phyloP scores from a whole-genome alignment of 2,113 vertebrate genomes.

The Zeus faber region DNA sequence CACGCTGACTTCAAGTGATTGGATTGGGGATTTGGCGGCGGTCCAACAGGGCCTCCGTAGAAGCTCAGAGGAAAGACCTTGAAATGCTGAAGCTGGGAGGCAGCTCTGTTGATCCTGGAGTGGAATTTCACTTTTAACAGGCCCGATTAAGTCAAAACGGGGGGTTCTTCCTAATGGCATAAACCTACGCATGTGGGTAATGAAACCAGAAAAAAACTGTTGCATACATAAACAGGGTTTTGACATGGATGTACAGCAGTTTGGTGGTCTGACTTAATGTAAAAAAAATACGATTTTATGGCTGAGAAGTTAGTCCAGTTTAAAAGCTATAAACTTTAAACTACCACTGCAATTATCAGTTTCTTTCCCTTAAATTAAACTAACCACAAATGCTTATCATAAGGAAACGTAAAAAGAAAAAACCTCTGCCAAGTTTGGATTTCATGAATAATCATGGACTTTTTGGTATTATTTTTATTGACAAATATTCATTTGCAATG shows the following conservation, averaged over 20 bases:
- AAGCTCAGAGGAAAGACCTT: constrained; percentile 14
- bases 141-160: constrained; percentile 55
- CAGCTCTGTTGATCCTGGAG: constrained; percentile 50
- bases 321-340: no score
- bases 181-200: constrained; percentile 44
- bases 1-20: constrained; percentile 12
- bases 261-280: constrained; percentile 1
- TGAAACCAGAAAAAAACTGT: constrained; percentile 44
- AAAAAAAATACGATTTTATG: constrained; percentile 22
- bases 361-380: no score
- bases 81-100: constrained; percentile 38
- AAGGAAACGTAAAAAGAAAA: no score
- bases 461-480: no score
- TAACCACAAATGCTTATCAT: no score
- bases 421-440: no score
- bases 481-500: not conserved
- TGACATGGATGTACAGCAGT: constrained; percentile 41
- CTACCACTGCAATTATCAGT: no score
- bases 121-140: constrained; percentile 61
- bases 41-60: constrained; percentile 21
- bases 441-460: not conserved
- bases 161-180: constrained; percentile 52
- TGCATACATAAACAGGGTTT: constrained; percentile 20
- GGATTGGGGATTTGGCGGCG: constrained; percentile 31
- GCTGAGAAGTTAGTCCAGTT: constrained; percentile 20